Evolutionary conservation across 2,888 invertebrate species (phyloP).

Genomic region (Troides aeacus): DNA sequence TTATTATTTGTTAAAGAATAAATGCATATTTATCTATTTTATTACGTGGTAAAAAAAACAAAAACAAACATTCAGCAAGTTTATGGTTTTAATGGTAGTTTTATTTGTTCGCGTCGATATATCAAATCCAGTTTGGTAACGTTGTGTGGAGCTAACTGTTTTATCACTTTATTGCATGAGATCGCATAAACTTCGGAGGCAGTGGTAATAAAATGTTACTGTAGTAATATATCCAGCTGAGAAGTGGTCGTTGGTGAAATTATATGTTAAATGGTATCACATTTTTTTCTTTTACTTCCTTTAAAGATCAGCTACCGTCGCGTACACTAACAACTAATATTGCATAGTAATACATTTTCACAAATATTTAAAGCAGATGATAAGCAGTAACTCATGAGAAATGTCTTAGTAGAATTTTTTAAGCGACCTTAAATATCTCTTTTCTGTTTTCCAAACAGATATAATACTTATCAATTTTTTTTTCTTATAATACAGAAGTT

Average conservation of each 20-base stretch:
- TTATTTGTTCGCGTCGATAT: slow-evolving; percentile 74
- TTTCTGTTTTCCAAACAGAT: too few species aligned
- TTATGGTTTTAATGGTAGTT: slow-evolving; percentile 70
- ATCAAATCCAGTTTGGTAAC: slow-evolving; percentile 64
- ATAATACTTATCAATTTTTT: too few species aligned
- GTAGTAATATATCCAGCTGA: slow-evolving; percentile 51
- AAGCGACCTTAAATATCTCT: too few species aligned
- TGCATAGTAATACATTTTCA: too few species aligned
- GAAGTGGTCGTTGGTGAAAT: slow-evolving; percentile 34
- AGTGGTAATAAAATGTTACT: slow-evolving; percentile 67
- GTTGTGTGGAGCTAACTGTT: slow-evolving; percentile 72
- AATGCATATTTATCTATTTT: slow-evolving; percentile 38
- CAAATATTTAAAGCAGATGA: too few species aligned
- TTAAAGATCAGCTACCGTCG: neutral
- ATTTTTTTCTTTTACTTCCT: neutral
- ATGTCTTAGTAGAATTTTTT: too few species aligned
- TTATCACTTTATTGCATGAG: slow-evolving; percentile 79
- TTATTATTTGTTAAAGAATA: neutral
- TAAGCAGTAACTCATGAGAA: too few species aligned
- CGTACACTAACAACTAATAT: too few species aligned
- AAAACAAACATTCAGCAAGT: slow-evolving; percentile 69
- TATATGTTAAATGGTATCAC: slow-evolving; percentile 9
- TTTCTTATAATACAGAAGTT: too few species aligned
- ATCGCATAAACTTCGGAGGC: slow-evolving; percentile 70
- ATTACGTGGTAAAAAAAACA: slow-evolving; percentile 46